Base-by-base conservation (phyloP, 2,113 vertebrate species). In the Ceyx cyanopectus region DNA sequence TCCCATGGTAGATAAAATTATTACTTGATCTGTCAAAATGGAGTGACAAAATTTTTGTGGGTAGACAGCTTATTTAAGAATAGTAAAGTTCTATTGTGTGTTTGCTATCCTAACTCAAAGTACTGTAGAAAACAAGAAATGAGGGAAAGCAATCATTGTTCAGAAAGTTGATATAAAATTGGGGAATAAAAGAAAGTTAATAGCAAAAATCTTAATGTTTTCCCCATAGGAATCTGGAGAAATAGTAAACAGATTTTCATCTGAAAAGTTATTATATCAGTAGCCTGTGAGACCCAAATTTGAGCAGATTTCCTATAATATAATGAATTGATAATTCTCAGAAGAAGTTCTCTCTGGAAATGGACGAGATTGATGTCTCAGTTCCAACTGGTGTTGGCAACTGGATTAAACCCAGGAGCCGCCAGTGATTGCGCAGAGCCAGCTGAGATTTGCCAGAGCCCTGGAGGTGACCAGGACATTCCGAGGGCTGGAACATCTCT, bases 11-110 rank as follows among this genome's bases (percentile, higher is more conserved):
- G 95, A 95, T 97, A 96, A 97, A 96, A 97, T 97, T 97, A 97
- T 97, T 97, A 97, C 92, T 97, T 98, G 93, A 97, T 97, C 95
- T 97, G 97, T 97, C 96, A 97, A 97, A 98, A 96, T 95, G 97
- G 91, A 97, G 90, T 90, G 79, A 97, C 90, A 84, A 94, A 93
- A 81, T 95, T 95, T 97, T 95, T 96, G 91, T 95, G 80, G 85
- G 92, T 95, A 97, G 95, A 92, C 87, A 95, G 97, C 87, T 97
- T 66, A 95, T 96, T 98, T 95, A 97, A 91, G 92, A 88, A 65
- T 92, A 50, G 67, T 94, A 94, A 93, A 95, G 85, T 95, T 97
- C 95, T 92, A 95, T 90, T 95, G 87, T 96, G 92, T 97, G 92
- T 96, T 85, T 97, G 54, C 89, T 95, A 93, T 86, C 81, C 86